Base-by-base conservation (phyloP, 2,888 invertebrate species). In the Nomada lathburiana region DNA sequence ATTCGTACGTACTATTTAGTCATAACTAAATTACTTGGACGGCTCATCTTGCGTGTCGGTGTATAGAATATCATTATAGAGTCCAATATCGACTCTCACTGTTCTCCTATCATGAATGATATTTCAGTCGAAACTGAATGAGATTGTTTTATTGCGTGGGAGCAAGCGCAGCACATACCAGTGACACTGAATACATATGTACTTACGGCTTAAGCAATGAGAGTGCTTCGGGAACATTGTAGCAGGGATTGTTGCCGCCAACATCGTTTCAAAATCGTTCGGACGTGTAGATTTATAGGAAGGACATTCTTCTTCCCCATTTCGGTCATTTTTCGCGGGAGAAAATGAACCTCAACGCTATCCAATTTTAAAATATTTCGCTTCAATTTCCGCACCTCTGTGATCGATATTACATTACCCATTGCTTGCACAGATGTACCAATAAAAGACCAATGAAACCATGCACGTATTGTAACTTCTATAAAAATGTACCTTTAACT, bases 161-260 rank as follows among this genome's bases (percentile, higher is more conserved):
- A 60, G 50, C 29, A 47, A 59, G 47, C 13, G 18, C 20, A 42
- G 55, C 11, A n/a, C 55, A 50, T 47, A 16, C 57, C 29, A n/a
- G 23, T 16, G 77, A 72, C 73, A 77, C 64, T 47, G 60, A 59
- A 72, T 72, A 77, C 50, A 52, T 47, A 72, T 67, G 65, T 18
- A 42, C 26, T n/a, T 7, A 16, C 44, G 26, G 77, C 42, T 29
- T 36, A 65, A 64, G 65, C 53, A 77, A 77, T 60, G 71, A 72
- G 77, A 64, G 47, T 44, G 69, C 65, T 77, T 65, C 59, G 53
- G 50, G 67, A 77, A 77, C 63, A 65, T 77, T 77, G 57, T 64
- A 64, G 36, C 64, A 50, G 57, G 36, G 63, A 76, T 57, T 52
- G 55, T 23, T 70, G 59, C n/a, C 18, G 20, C 50, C 50, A 70